Evolutionary conservation across 1,140 invertebrate genomes (phyloP).

Genomic region (Ips typographus): DNA sequence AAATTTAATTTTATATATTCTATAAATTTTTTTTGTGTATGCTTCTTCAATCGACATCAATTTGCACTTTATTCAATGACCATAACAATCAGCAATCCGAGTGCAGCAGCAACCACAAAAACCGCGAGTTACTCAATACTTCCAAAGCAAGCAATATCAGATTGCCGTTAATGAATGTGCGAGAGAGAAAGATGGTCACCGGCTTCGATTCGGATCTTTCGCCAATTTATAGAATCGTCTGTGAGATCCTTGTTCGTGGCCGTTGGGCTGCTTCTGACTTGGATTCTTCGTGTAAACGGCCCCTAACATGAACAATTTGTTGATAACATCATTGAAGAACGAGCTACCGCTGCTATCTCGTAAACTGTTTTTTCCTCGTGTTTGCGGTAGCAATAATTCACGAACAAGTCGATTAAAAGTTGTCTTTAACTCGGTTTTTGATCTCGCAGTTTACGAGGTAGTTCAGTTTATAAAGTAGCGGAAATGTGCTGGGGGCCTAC

Average conservation of each 20-base stretch:
- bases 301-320: slow-evolving; percentile 52
- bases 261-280: slow-evolving; percentile 35
- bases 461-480: background rate
- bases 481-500: no score
- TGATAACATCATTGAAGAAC: slow-evolving; percentile 47
- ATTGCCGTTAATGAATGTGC: slow-evolving; percentile 49
- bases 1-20: no score
- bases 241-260: slow-evolving; percentile 20
- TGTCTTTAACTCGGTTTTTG: background rate
- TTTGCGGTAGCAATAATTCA: slow-evolving; percentile 25
- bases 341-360: slow-evolving; percentile 19
- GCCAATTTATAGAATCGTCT: slow-evolving; percentile 49
- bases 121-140: slow-evolving; percentile 36
- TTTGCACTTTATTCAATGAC: no score
- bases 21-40: no score
- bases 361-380: slow-evolving; percentile 14
- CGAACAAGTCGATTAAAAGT: slow-evolving; percentile 13
- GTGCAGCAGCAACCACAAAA: no score
- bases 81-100: no score
- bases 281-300: slow-evolving; percentile 45
- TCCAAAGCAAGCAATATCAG: slow-evolving; percentile 40
- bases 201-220: slow-evolving; percentile 42
- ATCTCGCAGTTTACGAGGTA: background rate
- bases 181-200: slow-evolving; percentile 17
- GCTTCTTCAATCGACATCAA: no score